These are phyloP conservation scores for Habroteleia sp. DNA, from an alignment of 2,888 invertebrate species.

Conservation along the genomic window DNA sequence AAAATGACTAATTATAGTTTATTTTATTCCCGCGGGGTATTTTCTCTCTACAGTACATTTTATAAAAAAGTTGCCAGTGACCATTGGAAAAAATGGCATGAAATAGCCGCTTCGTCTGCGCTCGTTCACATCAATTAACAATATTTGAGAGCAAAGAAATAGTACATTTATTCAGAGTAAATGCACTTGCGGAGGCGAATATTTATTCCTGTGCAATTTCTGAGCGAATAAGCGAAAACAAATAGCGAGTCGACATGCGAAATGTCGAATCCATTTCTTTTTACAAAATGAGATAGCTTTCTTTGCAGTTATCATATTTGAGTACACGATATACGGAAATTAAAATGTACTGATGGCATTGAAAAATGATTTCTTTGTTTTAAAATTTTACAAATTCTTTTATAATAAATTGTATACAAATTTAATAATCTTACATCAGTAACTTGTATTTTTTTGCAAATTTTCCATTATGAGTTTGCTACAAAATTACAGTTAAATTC, in stretches of 20 bases:
- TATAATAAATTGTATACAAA: too few relatives aligned
- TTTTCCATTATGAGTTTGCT: too few relatives aligned
- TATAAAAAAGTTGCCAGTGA: background rate
- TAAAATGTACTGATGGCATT: too few relatives aligned
- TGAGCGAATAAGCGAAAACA: conserved; percentile 15
- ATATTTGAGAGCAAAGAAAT: conserved; percentile 25
- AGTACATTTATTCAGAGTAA: conserved; percentile 20
- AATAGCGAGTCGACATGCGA: conserved; percentile 6
- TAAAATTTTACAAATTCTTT: too few relatives aligned
- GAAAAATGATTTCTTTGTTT: too few relatives aligned
- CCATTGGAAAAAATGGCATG: background rate
- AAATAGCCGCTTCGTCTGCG: conserved; percentile 3
- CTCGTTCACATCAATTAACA: conserved; percentile 28
- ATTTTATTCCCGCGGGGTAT: background rate
- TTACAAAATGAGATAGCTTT: background rate
- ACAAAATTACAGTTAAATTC: too few relatives aligned
- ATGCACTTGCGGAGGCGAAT: conserved; percentile 1
- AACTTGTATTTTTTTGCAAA: too few relatives aligned
- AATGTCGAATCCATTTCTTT: background rate
- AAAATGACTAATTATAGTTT: conserved; percentile 22
- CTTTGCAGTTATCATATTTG: conserved; percentile 4
- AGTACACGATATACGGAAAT: background rate
- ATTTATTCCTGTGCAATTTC: conserved; percentile 13
- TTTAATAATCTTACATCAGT: too few relatives aligned
- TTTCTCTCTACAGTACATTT: background rate